Conservation (phyloP, 2,797 vertebrate species). For the Poecile montanus region DNA sequence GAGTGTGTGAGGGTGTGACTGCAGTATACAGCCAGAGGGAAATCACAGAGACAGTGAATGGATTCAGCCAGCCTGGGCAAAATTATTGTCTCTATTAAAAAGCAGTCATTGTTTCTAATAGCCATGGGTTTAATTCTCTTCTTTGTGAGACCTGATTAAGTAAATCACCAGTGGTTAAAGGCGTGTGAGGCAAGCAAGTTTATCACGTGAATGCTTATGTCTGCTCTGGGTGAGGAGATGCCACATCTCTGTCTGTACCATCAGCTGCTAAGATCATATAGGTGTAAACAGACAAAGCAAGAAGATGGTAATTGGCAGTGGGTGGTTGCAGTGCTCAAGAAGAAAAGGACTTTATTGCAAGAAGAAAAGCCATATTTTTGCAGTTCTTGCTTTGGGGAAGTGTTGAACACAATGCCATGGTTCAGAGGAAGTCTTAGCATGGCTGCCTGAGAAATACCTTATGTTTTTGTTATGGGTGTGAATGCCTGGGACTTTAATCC, state of each 20-base stretch:
- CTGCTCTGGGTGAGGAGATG: neutral
- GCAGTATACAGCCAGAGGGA: neutral
- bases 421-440: neutral
- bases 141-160: neutral
- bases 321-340: neutral
- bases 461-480: accelerated
- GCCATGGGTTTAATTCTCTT: neutral
- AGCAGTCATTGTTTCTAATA: constrained; percentile 30
- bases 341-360: neutral
- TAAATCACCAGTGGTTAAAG: neutral
- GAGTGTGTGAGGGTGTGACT: neutral
- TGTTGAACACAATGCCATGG: neutral
- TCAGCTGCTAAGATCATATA: accelerated
- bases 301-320: neutral
- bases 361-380: accelerated
- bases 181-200: neutral
- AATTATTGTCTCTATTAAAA: constrained; percentile 1
- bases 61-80: neutral
- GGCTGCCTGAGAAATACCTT: neutral
- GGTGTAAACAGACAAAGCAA: neutral
- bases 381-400: neutral
- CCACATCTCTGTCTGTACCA: neutral
- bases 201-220: neutral
- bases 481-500: neutral
- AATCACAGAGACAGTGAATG: neutral